These are phyloP conservation scores for Ganaspis sp. DNA, from an alignment of 1,140 invertebrate species.

Conservation along the genomic window DNA sequence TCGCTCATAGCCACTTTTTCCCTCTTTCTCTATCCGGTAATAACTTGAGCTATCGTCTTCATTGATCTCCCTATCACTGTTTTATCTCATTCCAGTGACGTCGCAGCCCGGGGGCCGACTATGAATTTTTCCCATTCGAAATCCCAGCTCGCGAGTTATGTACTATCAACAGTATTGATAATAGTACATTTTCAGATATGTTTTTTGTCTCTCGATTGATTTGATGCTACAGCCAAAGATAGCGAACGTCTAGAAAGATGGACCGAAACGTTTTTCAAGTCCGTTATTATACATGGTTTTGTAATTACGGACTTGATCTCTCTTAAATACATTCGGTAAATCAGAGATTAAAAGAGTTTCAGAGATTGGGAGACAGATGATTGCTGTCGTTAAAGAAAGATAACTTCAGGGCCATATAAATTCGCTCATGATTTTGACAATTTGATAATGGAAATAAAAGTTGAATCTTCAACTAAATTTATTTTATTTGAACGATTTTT, in stretches of 20 bases:
- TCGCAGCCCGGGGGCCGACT: conserved; percentile 61
- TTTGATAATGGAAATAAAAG: too few relatives aligned
- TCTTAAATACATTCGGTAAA: neutral
- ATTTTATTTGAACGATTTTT: neutral
- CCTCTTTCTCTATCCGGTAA: conserved; percentile 75
- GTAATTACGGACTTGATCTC: neutral
- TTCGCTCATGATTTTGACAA: too few relatives aligned
- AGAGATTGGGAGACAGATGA: neutral
- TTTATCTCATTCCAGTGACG: conserved; percentile 75
- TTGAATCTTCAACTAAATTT: neutral
- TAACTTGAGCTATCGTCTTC: conserved; percentile 75
- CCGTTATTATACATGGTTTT: neutral
- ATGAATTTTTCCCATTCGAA: conserved; percentile 17
- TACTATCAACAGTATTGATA: neutral
- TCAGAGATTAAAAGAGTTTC: neutral
- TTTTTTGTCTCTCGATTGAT: neutral
- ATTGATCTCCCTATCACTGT: conserved; percentile 76
- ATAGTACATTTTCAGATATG: neutral
- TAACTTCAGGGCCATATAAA: neutral
- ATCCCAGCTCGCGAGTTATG: neutral
- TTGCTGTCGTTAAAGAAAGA: neutral
- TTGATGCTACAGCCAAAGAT: neutral
- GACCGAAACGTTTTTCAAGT: neutral
- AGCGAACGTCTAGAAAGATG: neutral
- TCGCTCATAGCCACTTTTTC: conserved; percentile 55